phyloP scores from a whole-genome alignment of 2,888 invertebrate species.

The Chalcis sispes region DNA sequence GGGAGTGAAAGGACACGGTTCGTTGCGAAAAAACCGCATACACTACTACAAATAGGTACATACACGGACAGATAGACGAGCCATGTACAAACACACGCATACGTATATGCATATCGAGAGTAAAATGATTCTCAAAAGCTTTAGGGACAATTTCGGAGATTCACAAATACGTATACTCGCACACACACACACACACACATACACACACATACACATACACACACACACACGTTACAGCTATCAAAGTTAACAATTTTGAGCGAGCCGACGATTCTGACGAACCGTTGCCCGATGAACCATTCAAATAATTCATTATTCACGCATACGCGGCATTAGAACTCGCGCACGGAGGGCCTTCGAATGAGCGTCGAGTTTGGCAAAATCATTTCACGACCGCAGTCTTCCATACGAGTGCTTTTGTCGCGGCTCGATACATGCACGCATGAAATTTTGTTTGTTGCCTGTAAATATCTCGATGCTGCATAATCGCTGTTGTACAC shows the following conservation, averaged over 20 bases:
- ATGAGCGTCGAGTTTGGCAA: constrained; percentile 42
- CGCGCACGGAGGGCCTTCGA: constrained; percentile 13
- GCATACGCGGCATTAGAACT: constrained; percentile 35
- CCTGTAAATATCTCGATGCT: no score
- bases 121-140: no score
- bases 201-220: background rate
- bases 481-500: no score
- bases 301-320: constrained; percentile 58
- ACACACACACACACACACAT: background rate
- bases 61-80: no score
- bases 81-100: background rate
- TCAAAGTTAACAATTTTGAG: constrained; percentile 17
- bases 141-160: no score
- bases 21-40: no score
- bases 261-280: background rate
- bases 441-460: no score
- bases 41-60: background rate
- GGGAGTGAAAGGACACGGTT: background rate
- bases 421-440: no score
- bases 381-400: constrained; percentile 59
- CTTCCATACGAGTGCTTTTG: constrained; percentile 50
- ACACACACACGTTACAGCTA: background rate
- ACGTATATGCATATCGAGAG: no score
- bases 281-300: constrained; percentile 15
- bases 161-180: no score